Conservation (phyloP, 2,113 vertebrate species). For the Syngnathoides biaculeatus region DNA sequence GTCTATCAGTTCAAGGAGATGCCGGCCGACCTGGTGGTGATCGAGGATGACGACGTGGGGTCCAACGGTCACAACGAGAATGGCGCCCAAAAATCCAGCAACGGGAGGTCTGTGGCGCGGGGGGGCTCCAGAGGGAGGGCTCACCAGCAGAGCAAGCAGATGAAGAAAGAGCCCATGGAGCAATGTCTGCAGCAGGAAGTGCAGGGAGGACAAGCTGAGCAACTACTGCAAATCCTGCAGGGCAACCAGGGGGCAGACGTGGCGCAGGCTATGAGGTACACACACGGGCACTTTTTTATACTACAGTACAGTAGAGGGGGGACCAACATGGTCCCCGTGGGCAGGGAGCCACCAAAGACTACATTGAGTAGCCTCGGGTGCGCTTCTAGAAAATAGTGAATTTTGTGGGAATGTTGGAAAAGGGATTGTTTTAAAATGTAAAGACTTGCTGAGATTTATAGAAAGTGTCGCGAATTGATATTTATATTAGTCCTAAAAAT, state of each 20-base stretch:
- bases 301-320: too few relatives aligned
- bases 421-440: too few relatives aligned
- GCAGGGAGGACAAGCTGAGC: slow-evolving; percentile 52
- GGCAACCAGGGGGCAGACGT: slow-evolving; percentile 56
- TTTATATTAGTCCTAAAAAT: too few relatives aligned
- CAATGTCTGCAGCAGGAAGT: slow-evolving; percentile 52
- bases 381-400: too few relatives aligned
- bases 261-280: slow-evolving; percentile 67
- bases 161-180: slow-evolving; percentile 65
- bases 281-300: neutral
- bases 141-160: slow-evolving; percentile 48
- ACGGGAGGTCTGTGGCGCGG: slow-evolving; percentile 54
- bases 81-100: slow-evolving; percentile 50
- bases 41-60: slow-evolving; percentile 74
- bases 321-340: too few relatives aligned
- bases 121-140: slow-evolving; percentile 55
- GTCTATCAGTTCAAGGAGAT: slow-evolving; percentile 91
- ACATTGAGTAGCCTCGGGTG: too few relatives aligned
- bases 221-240: slow-evolving; percentile 71
- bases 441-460: too few relatives aligned
- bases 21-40: slow-evolving; percentile 84
- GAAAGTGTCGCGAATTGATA: too few relatives aligned
- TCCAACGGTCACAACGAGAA: slow-evolving; percentile 44
- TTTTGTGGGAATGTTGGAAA: too few relatives aligned
- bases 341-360: too few relatives aligned